Evolutionary conservation across 2,888 invertebrate genomes (phyloP).

Genomic region (Deladenus siricidicola): DNA sequence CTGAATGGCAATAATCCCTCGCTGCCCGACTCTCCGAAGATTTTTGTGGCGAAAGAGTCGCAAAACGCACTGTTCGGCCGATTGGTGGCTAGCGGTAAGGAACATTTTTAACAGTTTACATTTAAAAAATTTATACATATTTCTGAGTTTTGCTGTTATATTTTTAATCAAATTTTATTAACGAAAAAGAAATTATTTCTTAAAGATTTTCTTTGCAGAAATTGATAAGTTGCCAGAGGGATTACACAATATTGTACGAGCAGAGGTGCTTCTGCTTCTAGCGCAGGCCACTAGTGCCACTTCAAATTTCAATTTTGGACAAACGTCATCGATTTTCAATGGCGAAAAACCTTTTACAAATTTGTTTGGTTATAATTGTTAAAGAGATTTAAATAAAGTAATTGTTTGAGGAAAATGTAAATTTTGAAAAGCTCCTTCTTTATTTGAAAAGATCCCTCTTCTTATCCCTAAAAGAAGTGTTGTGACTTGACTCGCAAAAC

Average conservation of each 20-base stretch:
- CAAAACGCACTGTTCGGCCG: slow-evolving; percentile 23
- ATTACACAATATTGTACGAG: slow-evolving; percentile 25
- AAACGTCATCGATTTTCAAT: neutral
- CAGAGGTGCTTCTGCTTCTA: slow-evolving; percentile 22
- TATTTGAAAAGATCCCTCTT: too few relatives aligned
- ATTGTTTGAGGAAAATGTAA: too few relatives aligned
- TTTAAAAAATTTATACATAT: neutral
- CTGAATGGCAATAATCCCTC: too few relatives aligned
- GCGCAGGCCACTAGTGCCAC: slow-evolving; percentile 13
- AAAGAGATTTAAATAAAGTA: too few relatives aligned
- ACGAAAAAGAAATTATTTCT: too few relatives aligned
- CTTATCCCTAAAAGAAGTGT: too few relatives aligned
- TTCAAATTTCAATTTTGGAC: neutral
- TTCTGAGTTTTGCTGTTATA: neutral
- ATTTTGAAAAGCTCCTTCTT: too few relatives aligned
- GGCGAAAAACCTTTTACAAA: neutral
- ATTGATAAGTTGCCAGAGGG: slow-evolving; percentile 22
- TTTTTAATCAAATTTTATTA: neutral
- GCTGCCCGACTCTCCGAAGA: neutral
- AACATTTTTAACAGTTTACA: neutral
- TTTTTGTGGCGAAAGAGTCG: slow-evolving; percentile 12
- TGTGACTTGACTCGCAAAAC: too few relatives aligned
- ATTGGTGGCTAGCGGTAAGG: slow-evolving; percentile 16
- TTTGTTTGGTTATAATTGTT: neutral
- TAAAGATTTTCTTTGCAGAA: slow-evolving; percentile 4